Evolutionary conservation across 2,113 vertebrate species (phyloP), one percentile per base, ranked within the genome.

Genomic region (Natator depressus): DNA sequence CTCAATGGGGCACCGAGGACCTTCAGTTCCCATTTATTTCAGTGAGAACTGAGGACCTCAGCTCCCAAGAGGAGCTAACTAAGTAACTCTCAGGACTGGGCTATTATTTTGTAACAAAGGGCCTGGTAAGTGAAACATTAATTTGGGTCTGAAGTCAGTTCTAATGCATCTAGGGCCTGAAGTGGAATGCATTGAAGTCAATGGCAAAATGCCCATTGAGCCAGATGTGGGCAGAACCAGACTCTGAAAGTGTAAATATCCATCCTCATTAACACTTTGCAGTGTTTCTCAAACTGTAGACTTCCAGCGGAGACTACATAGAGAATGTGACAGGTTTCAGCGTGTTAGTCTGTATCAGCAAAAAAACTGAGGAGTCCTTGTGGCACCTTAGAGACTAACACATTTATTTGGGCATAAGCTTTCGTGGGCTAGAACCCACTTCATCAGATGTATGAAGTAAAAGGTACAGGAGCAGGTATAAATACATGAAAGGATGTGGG

Each of bases 211-310:
- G 92, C 38, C 85, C 94, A 91, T 81, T 81, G 38, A 92, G n/a
- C 7, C 6, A 9, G 91, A 85, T 94, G 55, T 96, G 93, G 90
- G 87, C 95, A 89, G 96, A 95, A 93, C 82, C 80, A 95, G 94
- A 93, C 94, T 54, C 54, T 88, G 88, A 95, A 97, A 96, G 96
- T 97, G 96, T 96, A 95, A 94, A 89, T 88, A 87, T 5, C 38
- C 82, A 80, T 65, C 76, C 93, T 6, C 1, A 87, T 55, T 94
- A 87, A 80, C 0, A 0, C 51, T 38, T 69, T 89, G 85, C n/a
- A 25, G 42, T 42, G 16, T 42, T 46, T 76, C 72, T 76, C 72
- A 27, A 76, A 42, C 38, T 42, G 22, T 76, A 91, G 84, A 14
- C 46, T 86, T 78, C 55, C 89, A 90, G 90, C n/a, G 50, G 57